Base-by-base conservation (phyloP, 2,888 invertebrate species). In the Keiferia lycopersicella region DNA sequence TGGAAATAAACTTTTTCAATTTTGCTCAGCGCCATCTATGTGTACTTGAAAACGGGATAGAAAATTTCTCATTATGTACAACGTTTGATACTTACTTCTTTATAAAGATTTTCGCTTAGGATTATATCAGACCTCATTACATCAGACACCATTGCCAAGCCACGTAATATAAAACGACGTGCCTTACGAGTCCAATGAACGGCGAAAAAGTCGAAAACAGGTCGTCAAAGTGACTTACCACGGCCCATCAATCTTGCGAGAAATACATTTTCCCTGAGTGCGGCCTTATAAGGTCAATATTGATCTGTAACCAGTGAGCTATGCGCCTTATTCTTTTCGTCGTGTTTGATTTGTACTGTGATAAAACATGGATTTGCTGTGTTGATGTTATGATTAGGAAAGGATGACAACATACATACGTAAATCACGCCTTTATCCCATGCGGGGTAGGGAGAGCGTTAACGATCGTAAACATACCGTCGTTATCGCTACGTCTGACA, bases 211-310 rank as follows among this genome's bases (percentile, higher is more conserved):
- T 26, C 51, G 20, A 22, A 53, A 53, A 53, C 20, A 26, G 50
- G 51, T 53, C 51, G 51, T 53, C 26, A 53, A 53, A 66, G 66
- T 66, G 64, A 65, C 65, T 69, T 72, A 67, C 66, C 64, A 65
- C 66, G 68, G 69, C 58, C 68, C 73, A 77, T 77, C 73, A 76
- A 77, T 77, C 77, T 76, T 73, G 61, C 38, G 30, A 64, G 66
- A 65, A 68, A 71, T 70, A 72, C 69, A 71, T 75, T 73, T 73
- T 70, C 72, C 51, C 51, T 22, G 10, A 39, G 61, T 67, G 57
- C 64, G 63, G 68, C 70, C 70, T 41, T 61, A 56, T 59, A 65
- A 62, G 66, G 66, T 65, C 65, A 63, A 62, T 67, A 68, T 67
- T 65, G 63, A 66, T 34, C 30, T 58, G 18, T 7, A 18, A 18